Evolutionary conservation across 2,113 vertebrate species (phyloP).

Genomic region (Rhea pennata): DNA sequence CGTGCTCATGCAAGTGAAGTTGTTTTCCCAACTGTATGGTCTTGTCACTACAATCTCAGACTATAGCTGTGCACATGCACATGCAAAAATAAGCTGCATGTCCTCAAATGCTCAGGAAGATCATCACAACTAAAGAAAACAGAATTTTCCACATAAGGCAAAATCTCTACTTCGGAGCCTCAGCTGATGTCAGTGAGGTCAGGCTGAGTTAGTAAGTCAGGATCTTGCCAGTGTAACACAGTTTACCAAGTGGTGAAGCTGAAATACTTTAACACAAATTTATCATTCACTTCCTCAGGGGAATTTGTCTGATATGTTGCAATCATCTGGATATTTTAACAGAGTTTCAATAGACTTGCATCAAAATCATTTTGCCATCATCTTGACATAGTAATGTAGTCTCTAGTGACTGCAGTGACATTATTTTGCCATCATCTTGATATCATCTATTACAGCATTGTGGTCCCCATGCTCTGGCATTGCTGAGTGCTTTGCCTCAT

Average conservation of each 20-base stretch:
- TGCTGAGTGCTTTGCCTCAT: conserved; percentile 55
- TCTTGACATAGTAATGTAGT: conserved; percentile 71
- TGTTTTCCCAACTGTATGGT: background rate
- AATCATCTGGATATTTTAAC: conserved; percentile 67
- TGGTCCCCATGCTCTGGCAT: conserved; percentile 65
- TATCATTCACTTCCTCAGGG: background rate
- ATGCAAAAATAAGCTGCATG: background rate
- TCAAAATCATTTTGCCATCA: conserved; percentile 70
- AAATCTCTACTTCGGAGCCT: background rate
- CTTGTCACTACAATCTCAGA: background rate
- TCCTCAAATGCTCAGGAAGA: background rate
- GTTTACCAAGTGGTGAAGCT: background rate
- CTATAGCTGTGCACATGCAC: background rate
- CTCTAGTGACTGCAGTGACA: conserved; percentile 67
- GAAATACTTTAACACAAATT: conserved; percentile 35
- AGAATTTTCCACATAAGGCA: background rate
- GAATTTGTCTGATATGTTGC: conserved; percentile 46
- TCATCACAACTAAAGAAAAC: background rate
- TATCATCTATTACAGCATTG: conserved; percentile 59
- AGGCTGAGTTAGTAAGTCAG: background rate
- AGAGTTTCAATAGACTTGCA: conserved; percentile 54
- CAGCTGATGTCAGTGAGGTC: background rate
- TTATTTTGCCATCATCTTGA: conserved; percentile 72
- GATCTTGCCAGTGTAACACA: background rate
- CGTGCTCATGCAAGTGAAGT: background rate